These are phyloP conservation scores for Hypolimnas misippus DNA, from an alignment of 2,888 invertebrate genomes.

Conservation along the genomic window DNA sequence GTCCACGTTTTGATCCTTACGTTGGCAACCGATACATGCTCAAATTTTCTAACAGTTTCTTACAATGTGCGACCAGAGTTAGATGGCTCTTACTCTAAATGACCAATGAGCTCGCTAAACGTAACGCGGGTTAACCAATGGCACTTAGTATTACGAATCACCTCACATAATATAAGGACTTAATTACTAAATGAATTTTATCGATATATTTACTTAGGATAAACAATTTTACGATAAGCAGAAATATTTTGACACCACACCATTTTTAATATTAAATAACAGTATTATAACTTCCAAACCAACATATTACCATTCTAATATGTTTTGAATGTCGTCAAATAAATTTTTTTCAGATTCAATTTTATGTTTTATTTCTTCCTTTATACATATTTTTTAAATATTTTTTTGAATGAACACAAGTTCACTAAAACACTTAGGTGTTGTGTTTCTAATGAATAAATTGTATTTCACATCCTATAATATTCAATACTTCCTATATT, in stretches of 20 bases:
- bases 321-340: background rate
- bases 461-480: no score
- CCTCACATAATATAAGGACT: background rate
- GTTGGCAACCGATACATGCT: no score
- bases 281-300: background rate
- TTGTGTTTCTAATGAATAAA: no score
- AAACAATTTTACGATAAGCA: background rate
- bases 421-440: background rate
- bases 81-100: background rate
- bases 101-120: background rate
- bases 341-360: background rate
- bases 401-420: no score
- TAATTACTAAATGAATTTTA: background rate
- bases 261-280: background rate
- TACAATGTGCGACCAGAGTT: background rate
- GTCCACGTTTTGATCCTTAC: no score
- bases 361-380: background rate
- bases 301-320: background rate
- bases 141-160: background rate
- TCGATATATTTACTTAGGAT: background rate
- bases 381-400: no score
- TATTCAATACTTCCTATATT: no score
- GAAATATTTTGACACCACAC: slow-evolving; percentile 10
- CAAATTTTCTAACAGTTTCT: background rate
- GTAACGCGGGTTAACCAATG: background rate